phyloP scores from a whole-genome alignment of 2,797 vertebrate genomes.

The Malurus splendens region DNA sequence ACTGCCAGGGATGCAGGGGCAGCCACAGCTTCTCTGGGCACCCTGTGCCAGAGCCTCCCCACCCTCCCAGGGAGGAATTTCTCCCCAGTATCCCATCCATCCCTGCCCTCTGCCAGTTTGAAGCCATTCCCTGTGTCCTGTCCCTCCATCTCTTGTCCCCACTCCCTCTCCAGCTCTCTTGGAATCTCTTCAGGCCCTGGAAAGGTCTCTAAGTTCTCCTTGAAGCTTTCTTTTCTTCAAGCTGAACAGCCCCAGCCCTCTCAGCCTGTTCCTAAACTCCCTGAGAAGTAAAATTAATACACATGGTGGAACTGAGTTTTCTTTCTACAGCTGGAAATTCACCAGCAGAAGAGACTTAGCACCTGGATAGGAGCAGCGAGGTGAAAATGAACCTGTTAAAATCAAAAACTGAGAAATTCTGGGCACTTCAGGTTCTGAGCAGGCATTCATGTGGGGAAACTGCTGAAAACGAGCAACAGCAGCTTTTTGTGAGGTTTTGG shows the following conservation, averaged over 20 bases:
- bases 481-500: neutral
- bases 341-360: neutral
- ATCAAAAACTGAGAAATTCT: neutral
- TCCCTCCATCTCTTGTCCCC: rapidly evolving
- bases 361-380: neutral
- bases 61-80: rapidly evolving
- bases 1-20: neutral
- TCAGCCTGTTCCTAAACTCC: neutral
- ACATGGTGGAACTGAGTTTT: neutral
- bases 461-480: neutral
- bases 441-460: neutral
- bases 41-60: rapidly evolving
- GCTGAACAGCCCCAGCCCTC: neutral
- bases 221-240: neutral
- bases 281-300: neutral
- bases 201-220: neutral
- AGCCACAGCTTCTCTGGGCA: neutral
- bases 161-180: neutral
- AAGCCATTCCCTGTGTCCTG: neutral
- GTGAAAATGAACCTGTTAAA: neutral
- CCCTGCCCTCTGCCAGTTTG: too few species aligned
- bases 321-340: neutral
- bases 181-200: neutral
- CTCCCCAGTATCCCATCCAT: neutral
- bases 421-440: neutral